Evolutionary conservation across 2,113 vertebrate species (phyloP), one percentile per base, ranked within the genome.

Genomic region (Ondatra zibethicus): DNA sequence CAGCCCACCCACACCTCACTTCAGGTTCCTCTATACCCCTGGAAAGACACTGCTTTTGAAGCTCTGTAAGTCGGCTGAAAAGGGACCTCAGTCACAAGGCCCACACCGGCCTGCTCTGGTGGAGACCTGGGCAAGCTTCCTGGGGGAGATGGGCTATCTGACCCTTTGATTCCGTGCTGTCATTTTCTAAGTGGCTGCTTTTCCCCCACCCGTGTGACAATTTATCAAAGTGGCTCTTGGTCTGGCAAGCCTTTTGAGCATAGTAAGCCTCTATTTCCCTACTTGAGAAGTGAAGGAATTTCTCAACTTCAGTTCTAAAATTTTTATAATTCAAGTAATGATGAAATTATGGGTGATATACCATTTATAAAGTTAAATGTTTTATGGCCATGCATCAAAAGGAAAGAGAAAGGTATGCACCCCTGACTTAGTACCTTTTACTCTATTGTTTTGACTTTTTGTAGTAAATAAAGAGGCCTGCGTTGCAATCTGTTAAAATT

Each of bases 381-480:
- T 10, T n/a, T 1, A 3, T 3, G 2, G 29, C 0, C 36, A 1
- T 5, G 1, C 33, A 8, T 19, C 0, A 12, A 2, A 6, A 29
- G 65, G 17, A 31, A 21, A n/a, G 27, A 68, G 39, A 27, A 36
- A 50, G 8, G 3, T 21, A 23, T 3, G 10, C 1, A 1, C 33
- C 42, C 1, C 1, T 31, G 63, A 42, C 3, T 23, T 36, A 5
- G 47, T 47, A 45, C 39, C 47, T 68, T 47, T 13, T 47, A 42
- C 63, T 36, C 5, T 12, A 13, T 66, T 13, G 29, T 12, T 50
- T 12, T 87, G 84, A 31, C 9, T 13, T 68, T 86, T 45, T 87
- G 19, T 50, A 50, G 42, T 68, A 68, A 87, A 12, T 68, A 50
- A 68, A 50, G 10, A 11, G 10, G 11, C 42, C 31, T 13, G 42